A percentile compares a stretch with the other conserved stretches of the same genome.
Evolutionary conservation across 1,140 invertebrate genomes (phyloP).

Genomic region (Brachionus sp.): DNA sequence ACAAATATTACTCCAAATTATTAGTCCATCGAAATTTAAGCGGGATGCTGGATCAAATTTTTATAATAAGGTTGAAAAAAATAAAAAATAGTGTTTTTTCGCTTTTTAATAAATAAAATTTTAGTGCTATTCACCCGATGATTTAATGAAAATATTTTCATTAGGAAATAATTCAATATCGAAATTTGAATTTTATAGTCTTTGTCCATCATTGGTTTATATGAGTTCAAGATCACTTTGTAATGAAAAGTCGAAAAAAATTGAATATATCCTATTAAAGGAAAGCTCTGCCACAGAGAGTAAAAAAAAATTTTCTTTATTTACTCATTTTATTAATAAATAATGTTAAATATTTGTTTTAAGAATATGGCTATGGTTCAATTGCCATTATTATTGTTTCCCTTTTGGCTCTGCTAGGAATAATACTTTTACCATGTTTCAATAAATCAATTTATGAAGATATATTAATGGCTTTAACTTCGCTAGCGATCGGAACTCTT

Average conservation of each 20-base stretch:
- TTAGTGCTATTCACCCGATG: not conserved
- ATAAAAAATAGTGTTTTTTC: not conserved
- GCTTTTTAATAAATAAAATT: constrained; percentile 12
- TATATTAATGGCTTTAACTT: constrained; percentile 30
- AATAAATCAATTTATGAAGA: constrained; percentile 28
- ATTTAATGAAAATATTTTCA: not conserved
- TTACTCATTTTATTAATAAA: no score
- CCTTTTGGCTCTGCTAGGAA: constrained; percentile 6
- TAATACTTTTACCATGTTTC: constrained; percentile 35
- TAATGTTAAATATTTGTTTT: no score
- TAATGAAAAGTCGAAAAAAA: not conserved
- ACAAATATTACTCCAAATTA: not conserved
- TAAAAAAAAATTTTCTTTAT: not conserved
- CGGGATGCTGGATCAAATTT: not conserved
- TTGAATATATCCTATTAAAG: not conserved
- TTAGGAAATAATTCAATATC: not conserved
- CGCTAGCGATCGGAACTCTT: constrained; percentile 59
- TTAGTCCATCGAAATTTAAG: not conserved
- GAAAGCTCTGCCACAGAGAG: not conserved
- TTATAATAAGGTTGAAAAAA: not conserved
- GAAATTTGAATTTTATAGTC: constrained; percentile 27
- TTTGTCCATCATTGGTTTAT: constrained; percentile 17
- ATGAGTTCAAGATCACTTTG: not conserved
- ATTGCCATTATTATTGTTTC: constrained; percentile 39
- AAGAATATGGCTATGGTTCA: constrained; percentile 43